phyloP scores from a whole-genome alignment of 2,797 vertebrate genomes.

The Esox masquinongy region DNA sequence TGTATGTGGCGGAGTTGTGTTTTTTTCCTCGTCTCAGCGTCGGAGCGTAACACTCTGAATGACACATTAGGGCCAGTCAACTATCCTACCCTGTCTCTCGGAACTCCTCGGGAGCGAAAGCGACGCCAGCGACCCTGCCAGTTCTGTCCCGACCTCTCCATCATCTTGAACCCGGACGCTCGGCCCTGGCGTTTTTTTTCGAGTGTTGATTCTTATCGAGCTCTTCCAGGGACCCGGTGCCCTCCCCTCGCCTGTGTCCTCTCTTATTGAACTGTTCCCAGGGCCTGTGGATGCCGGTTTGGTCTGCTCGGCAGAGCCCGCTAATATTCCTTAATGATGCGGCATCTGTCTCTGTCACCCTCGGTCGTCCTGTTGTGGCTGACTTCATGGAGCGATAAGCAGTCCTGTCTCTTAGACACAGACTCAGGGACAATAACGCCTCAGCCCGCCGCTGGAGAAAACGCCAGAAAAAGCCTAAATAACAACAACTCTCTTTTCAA shows the following conservation, averaged over 20 bases:
- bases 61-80: conserved; percentile 4
- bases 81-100: neutral
- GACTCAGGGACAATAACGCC: conserved; percentile 54
- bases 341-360: conserved; percentile 81
- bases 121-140: neutral
- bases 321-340: conserved; percentile 84
- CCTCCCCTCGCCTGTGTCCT: conserved; percentile 46
- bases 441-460: conserved; percentile 38
- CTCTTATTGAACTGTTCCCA: conserved; percentile 74
- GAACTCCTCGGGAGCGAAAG: neutral
- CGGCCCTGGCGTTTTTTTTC: neutral
- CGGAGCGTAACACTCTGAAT: neutral
- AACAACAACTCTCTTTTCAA: conserved; percentile 44
- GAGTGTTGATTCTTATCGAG: conserved; percentile 48
- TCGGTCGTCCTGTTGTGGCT: conserved; percentile 60
- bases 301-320: conserved; percentile 72
- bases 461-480: conserved; percentile 41
- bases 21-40: neutral
- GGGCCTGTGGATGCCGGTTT: conserved; percentile 52
- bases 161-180: neutral
- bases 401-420: conserved; percentile 59
- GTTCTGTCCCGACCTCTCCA: neutral
- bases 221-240: conserved; percentile 21
- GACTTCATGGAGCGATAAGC: conserved; percentile 74
- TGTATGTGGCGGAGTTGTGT: neutral